Evolutionary conservation across 2,113 vertebrate genomes (phyloP), one percentile per base, ranked within the genome.

Genomic region (Gadus macrocephalus): DNA sequence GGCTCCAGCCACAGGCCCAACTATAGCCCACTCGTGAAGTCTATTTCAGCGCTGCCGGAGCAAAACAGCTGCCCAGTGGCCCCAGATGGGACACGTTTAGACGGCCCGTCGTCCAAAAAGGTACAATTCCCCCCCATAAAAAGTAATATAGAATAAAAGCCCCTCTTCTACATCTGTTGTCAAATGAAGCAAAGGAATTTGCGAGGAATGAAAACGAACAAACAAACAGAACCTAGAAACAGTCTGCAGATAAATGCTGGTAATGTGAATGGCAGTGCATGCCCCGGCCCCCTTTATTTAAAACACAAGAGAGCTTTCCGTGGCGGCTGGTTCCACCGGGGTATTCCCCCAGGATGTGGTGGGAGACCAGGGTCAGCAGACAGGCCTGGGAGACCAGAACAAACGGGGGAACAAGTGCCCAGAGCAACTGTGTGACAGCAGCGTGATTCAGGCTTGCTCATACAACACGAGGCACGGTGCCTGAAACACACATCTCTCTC

Each of bases 171-270:
- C 90, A 91, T 93, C 90, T 92, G 92, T 88, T 90, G 87, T 86
- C 85, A 89, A 35, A 91, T 91, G 88, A 89, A 88, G 86, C 78
- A 74, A 71, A 88, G 89, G 90, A 91, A 91, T 92, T 85, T 75
- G 71, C 66, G 79, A 85, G 78, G 83, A 81, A 62, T 27, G 3
- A 62, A 25, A 17, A 62, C 3, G 19, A 3, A 25, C 76, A 62
- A 71, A 28, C 72, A 76, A 74, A 72, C 72, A 77, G 70, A 59
- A 81, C 58, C 15, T n/a, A 16, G 53, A 8, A 3, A 55, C 53
- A 61, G 20, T 64, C 12, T 60, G 35, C 55, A 63, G 22, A 69
- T 11, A n/a, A n/a, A 62, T 16, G n/a, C 15, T n/a, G n/a, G 3
- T 25, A 4, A 62, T 9, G 11, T 49, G 42, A 15, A 42, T 22